Evolutionary conservation across 2,888 invertebrate species (phyloP), one percentile per base, ranked within the genome.

Genomic region (Scaptomyza parva): DNA sequence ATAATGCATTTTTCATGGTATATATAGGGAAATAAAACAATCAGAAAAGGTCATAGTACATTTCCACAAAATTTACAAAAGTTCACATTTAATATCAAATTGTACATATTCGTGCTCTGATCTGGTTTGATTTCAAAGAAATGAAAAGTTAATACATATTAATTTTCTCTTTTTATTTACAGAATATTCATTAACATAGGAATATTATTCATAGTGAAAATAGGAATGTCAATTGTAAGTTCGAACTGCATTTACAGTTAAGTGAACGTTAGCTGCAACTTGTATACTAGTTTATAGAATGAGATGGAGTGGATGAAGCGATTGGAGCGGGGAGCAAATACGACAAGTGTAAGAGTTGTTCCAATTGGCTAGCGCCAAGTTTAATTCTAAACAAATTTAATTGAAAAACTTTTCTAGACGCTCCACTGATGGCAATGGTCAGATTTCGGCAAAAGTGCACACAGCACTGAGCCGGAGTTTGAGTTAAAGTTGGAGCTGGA

Each of bases 311-410:
- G 45, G 26, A 26, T 45, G 28, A n/a, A n/a, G n/a, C n/a, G n/a
- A n/a, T n/a, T 18, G n/a, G 30, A n/a, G n/a, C 14, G 26, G 35
- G n/a, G 26, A 17, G 5, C 4, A 14, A n/a, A 11, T 22, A 14
- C 35, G 7, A 37, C 14, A 17, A 3, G 12, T 2, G 20, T n/a
- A 6, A 3, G 12, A 39, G 44, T 6, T 33, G 33, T 48, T 12
- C 50, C 54, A 65, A 68, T 78, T 68, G 75, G 58, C 68, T 55
- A 70, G 48, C 60, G 77, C 70, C 73, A 81, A 83, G 82, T 81
- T 82, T 79, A 83, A 83, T 85, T 83, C 86, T 86, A 86, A 86
- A 80, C 78, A 84, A 86, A 84, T 86, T 84, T 83, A 84, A 84
- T 84, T 84, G 84, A 86, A 84, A 84, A 84, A 84, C 81, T 84